These are phyloP conservation scores for Drosophila ananassae DNA, from an alignment of 1,140 invertebrate genomes.

Conservation along the genomic window DNA sequence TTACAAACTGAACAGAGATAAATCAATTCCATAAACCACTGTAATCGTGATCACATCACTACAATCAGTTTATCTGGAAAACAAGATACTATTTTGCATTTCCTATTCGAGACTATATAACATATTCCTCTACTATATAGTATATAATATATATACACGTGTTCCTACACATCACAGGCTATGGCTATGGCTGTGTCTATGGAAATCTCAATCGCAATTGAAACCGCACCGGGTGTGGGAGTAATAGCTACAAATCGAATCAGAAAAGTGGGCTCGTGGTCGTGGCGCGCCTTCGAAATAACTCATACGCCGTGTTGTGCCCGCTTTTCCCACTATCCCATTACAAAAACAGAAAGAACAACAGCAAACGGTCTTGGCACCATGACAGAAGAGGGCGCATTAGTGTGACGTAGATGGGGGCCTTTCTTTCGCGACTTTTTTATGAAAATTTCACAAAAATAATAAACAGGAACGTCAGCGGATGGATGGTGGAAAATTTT, in stretches of 20 bases:
- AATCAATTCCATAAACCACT: slow-evolving; percentile 6
- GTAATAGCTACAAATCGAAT: slow-evolving; percentile 21
- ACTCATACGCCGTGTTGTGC: slow-evolving; percentile 33
- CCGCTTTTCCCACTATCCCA: slow-evolving; percentile 1
- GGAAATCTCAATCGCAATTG: too few relatives aligned
- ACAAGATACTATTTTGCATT: slow-evolving; percentile 23
- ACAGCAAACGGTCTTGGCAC: slow-evolving; percentile 49
- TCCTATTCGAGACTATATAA: slow-evolving; percentile 6
- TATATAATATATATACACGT: too few relatives aligned
- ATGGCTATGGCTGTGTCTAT: not conserved
- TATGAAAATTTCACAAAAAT: slow-evolving; percentile 27
- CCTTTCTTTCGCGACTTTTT: slow-evolving; percentile 30
- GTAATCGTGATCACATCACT: slow-evolving; percentile 5
- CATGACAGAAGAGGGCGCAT: slow-evolving; percentile 56
- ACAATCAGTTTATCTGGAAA: slow-evolving; percentile 12
- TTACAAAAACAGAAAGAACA: slow-evolving; percentile 3
- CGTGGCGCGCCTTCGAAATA: slow-evolving; percentile 51
- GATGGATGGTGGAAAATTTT: slow-evolving; percentile 42
- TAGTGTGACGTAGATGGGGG: slow-evolving; percentile 40
- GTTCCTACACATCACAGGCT: slow-evolving; percentile 3
- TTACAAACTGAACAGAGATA: slow-evolving; percentile 1
- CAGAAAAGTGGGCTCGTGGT: slow-evolving; percentile 55
- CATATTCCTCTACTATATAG: too few relatives aligned
- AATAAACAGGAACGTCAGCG: slow-evolving; percentile 36
- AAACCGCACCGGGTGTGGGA: slow-evolving; percentile 9